Percentiles rank a stretch among this genome's conserved stretches.
These are phyloP conservation scores for Phragmatobia fuliginosa DNA, from an alignment of 2,888 invertebrate genomes.

Conservation along the genomic window DNA sequence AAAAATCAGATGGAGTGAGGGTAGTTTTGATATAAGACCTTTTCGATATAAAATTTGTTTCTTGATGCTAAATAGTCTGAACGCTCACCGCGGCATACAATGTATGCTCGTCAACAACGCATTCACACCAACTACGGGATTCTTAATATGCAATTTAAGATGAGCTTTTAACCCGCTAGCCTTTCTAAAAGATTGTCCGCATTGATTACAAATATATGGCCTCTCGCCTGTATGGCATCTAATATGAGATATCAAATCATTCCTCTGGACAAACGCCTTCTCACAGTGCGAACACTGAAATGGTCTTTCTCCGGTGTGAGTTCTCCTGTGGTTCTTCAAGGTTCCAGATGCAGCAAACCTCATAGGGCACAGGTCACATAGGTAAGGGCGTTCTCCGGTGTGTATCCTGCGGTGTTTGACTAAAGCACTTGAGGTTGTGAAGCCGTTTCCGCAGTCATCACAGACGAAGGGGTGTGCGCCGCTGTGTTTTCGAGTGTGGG, in stretches of 20 bases:
- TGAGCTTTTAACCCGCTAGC: slow-evolving; percentile 83
- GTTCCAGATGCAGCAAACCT: slow-evolving; percentile 86
- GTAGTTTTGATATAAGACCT: no score
- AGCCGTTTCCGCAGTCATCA: slow-evolving; percentile 83
- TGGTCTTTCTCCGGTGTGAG: slow-evolving; percentile 87
- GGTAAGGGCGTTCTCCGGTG: slow-evolving; percentile 87
- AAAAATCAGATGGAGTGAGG: no score
- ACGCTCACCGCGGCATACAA: slow-evolving; percentile 33
- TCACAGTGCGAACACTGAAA: slow-evolving; percentile 85
- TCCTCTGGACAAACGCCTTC: slow-evolving; percentile 86
- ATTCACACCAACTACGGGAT: slow-evolving; percentile 32
- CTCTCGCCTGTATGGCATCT: slow-evolving; percentile 85
- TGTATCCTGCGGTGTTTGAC: slow-evolving; percentile 87
- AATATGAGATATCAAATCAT: slow-evolving; percentile 85
- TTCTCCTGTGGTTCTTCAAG: slow-evolving; percentile 85
- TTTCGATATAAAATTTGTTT: no score
- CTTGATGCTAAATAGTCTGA: not conserved
- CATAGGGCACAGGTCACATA: slow-evolving; percentile 87
- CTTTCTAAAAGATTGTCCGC: slow-evolving; percentile 84
- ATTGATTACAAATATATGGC: slow-evolving; percentile 77
- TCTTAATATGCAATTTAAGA: slow-evolving; percentile 73
- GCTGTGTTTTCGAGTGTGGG: slow-evolving; percentile 86
- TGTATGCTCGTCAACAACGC: slow-evolving; percentile 37
- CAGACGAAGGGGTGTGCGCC: slow-evolving; percentile 88
- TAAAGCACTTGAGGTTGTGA: slow-evolving; percentile 87